Evolutionary conservation across 2,797 vertebrate genomes (phyloP).

Genomic region (Enteromius mattozi): DNA sequence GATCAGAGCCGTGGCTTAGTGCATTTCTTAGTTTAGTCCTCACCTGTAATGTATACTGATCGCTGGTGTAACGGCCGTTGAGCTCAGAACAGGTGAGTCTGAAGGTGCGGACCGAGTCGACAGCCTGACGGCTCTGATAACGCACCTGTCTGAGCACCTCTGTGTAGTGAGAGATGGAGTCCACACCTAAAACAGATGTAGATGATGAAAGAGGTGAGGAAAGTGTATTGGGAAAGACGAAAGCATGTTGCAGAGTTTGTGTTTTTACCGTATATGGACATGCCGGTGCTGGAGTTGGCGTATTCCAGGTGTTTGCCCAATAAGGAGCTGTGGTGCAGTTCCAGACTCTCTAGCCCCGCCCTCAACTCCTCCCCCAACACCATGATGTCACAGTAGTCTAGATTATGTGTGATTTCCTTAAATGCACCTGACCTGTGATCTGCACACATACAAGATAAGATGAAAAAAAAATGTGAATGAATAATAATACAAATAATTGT

Average conservation of each 20-base stretch:
- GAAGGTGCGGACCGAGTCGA: constrained; percentile 82
- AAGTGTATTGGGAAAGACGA: background rate
- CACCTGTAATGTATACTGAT: constrained; percentile 93
- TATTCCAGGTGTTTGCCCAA: constrained; percentile 90
- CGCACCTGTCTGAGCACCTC: constrained; percentile 86
- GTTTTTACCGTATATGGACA: constrained; percentile 91
- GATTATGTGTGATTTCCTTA: constrained; percentile 91
- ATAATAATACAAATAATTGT: background rate
- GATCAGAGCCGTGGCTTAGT: background rate
- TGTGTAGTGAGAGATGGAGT: constrained; percentile 92
- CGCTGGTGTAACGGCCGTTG: constrained; percentile 93
- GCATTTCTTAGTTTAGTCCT: constrained; percentile 49
- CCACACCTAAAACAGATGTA: constrained; percentile 83
- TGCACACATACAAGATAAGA: constrained; percentile 68
- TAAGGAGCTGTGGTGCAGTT: constrained; percentile 81
- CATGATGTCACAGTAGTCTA: constrained; percentile 96
- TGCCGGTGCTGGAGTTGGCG: constrained; percentile 93
- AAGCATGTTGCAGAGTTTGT: background rate
- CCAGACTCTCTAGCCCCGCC: constrained; percentile 86
- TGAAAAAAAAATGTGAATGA: constrained; percentile 39
- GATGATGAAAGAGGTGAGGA: background rate
- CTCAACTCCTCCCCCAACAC: constrained; percentile 88
- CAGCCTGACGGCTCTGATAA: constrained; percentile 83
- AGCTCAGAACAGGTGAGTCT: constrained; percentile 93
- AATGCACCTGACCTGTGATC: constrained; percentile 77